Percentiles rank a stretch among this genome's conserved stretches.
phyloP scores from a whole-genome alignment of 2,797 vertebrate species.

The Fundulus diaphanus region DNA sequence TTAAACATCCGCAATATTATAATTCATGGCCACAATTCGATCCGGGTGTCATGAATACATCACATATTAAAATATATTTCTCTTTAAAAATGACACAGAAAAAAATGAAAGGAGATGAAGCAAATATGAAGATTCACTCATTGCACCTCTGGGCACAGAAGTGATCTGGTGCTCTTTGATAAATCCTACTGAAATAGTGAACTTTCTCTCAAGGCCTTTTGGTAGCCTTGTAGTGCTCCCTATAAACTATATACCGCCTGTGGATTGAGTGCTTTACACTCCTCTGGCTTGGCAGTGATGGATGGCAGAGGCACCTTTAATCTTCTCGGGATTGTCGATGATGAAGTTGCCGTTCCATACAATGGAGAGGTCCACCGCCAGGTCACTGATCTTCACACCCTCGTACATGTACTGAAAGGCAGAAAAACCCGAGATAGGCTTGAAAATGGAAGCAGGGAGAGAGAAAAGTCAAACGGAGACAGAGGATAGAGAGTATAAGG shows the following conservation, averaged over 20 bases:
- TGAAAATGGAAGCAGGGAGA: slow-evolving; percentile 34
- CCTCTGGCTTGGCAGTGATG: slow-evolving; percentile 66
- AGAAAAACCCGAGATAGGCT: slow-evolving; percentile 42
- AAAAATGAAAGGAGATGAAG: slow-evolving; percentile 22
- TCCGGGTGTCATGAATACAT: slow-evolving; percentile 22
- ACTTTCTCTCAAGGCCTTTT: slow-evolving; percentile 66
- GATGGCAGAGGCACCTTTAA: slow-evolving; percentile 88
- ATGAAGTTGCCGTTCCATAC: slow-evolving; percentile 98
- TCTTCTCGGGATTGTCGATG: slow-evolving; percentile 94
- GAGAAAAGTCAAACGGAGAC: slow-evolving; percentile 36
- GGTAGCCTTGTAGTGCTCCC: slow-evolving; percentile 60
- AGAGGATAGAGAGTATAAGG: slow-evolving; percentile 23
- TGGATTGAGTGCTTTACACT: slow-evolving; percentile 71
- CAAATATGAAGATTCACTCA: slow-evolving; percentile 55
- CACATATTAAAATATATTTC: slow-evolving; percentile 23
- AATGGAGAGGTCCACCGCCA: slow-evolving; percentile 93
- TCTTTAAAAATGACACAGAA: slow-evolving; percentile 28
- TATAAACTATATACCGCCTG: slow-evolving; percentile 62
- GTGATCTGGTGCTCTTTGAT: slow-evolving; percentile 67
- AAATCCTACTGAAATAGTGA: slow-evolving; percentile 55
- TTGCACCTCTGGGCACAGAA: slow-evolving; percentile 20
- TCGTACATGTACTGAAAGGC: slow-evolving; percentile 91
- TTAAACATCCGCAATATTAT: slow-evolving; percentile 18
- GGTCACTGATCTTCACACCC: slow-evolving; percentile 92
- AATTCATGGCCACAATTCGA: slow-evolving; percentile 21